Evolutionary conservation across 2,888 invertebrate genomes (phyloP), one percentile per base, ranked within the genome.

Genomic region (Drosophila kuntzei): DNA sequence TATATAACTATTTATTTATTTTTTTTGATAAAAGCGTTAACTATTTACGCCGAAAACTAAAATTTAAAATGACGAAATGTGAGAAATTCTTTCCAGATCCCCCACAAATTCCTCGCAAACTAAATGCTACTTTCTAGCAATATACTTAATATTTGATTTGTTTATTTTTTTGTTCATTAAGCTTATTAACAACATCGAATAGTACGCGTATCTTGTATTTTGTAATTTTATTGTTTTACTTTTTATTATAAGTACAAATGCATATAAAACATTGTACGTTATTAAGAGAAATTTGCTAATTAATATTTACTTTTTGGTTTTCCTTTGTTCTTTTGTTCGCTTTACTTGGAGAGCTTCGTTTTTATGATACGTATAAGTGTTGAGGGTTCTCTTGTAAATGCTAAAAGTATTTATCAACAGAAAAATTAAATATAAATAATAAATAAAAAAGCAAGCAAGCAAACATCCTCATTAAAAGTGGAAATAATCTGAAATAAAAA

Each of bases 301-400:
- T 88, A 83, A 76, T 70, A 66, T 76, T 76, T 82, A 82, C 61
- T 74, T 79, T 76, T 55, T 71, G 47, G 60, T 71, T 74, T 71
- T 79, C 34, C 39, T 69, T 85, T 69, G 55, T 66, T 58, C 37
- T 51, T 71, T 68, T 69, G 68, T 72, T 85, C 69, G 78, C 80
- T 82, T 88, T 75, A 78, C 71, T 82, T 88, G 90, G 88, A 90
- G 90, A 90, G 90, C 90, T 84, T 90, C 89, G 89, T 77, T 90
- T 87, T 81, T 77, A 77, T 90, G 88, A 88, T 88, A 89, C 90
- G 88, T 90, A 90, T 88, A 90, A 85, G 77, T 81, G 70, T 87
- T 59, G 72, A 62, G 73, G 70, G 78, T 53, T 73, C 76, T 66
- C 57, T 62, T 44, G 37, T 71, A 67, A 66, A 50, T 25, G 74